phyloP scores from a whole-genome alignment of 35 echinoderm and acorn worm genomes.

The Diadema setosum region DNA sequence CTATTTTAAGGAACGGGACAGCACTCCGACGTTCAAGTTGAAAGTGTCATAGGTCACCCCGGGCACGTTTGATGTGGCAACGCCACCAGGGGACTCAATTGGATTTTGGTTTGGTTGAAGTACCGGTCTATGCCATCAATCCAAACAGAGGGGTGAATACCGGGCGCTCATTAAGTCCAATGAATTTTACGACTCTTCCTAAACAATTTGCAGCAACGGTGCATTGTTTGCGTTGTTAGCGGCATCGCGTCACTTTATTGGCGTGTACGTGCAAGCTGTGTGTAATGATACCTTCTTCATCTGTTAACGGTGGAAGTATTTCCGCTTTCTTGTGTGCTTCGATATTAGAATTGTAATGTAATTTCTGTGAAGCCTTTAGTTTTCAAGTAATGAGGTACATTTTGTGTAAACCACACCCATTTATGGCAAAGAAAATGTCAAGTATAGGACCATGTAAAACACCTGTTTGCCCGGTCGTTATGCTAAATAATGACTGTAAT shows the following conservation, averaged over 20 bases:
- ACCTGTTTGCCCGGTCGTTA: no score
- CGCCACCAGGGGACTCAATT: not conserved
- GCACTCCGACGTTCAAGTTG: not conserved
- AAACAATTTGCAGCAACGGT: conserved; percentile 18
- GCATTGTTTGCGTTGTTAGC: conserved; percentile 15
- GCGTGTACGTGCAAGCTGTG: no score
- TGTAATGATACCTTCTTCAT: no score
- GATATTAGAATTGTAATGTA: no score
- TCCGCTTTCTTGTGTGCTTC: no score
- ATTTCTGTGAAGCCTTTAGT: no score
- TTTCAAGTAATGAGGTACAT: no score
- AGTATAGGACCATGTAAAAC: no score
- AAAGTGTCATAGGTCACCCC: not conserved
- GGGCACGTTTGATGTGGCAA: not conserved
- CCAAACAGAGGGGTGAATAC: conserved; percentile 1
- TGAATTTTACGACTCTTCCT: conserved; percentile 16
- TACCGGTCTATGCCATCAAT: not conserved
- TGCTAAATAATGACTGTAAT: no score
- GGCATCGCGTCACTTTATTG: not conserved
- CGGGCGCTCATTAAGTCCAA: not conserved
- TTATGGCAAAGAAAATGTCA: no score
- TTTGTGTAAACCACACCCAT: no score
- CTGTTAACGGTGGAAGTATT: no score
- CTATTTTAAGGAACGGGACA: not conserved
- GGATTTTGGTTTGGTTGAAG: not conserved